A percentile compares a stretch with the other conserved stretches of the same genome.
Conservation (phyloP, 2,797 vertebrate genomes). For the Kryptopterus vitreolus region DNA sequence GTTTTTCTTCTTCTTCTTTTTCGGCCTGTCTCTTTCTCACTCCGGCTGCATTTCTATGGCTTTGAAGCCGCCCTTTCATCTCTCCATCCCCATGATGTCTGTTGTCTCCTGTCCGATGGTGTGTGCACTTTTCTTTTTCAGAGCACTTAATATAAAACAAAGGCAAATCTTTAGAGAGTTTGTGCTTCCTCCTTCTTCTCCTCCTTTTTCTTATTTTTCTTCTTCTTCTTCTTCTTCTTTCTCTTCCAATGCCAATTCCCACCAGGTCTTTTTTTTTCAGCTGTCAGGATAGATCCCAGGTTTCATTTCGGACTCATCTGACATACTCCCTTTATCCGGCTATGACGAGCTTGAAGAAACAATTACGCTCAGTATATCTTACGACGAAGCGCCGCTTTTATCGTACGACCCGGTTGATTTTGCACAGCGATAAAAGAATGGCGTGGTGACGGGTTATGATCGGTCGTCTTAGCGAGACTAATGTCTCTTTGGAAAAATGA, state of each 20-base stretch:
- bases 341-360: constrained; percentile 51
- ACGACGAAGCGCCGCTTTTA: constrained; percentile 41
- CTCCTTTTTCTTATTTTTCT: constrained; percentile 13
- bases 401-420: neutral
- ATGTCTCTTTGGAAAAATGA: neutral
- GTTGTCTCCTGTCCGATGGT: constrained; percentile 74
- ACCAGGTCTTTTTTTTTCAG: neutral
- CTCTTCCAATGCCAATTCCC: constrained; percentile 24
- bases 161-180: constrained; percentile 68
- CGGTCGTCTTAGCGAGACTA: neutral
- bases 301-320: constrained; percentile 49
- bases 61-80: constrained; percentile 80
- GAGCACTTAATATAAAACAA: constrained; percentile 74
- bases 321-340: constrained; percentile 34
- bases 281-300: constrained; percentile 43
- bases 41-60: constrained; percentile 72
- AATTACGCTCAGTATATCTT: constrained; percentile 57
- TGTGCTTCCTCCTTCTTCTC: constrained; percentile 47
- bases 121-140: constrained; percentile 70
- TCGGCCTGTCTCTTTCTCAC: constrained; percentile 73
- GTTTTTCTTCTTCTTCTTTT: too few species aligned
- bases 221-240: constrained; percentile 20
- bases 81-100: constrained; percentile 74
- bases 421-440: neutral
- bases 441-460: neutral